Conservation (phyloP, 2,888 invertebrate genomes). For the Drosophila setosimentum region DNA sequence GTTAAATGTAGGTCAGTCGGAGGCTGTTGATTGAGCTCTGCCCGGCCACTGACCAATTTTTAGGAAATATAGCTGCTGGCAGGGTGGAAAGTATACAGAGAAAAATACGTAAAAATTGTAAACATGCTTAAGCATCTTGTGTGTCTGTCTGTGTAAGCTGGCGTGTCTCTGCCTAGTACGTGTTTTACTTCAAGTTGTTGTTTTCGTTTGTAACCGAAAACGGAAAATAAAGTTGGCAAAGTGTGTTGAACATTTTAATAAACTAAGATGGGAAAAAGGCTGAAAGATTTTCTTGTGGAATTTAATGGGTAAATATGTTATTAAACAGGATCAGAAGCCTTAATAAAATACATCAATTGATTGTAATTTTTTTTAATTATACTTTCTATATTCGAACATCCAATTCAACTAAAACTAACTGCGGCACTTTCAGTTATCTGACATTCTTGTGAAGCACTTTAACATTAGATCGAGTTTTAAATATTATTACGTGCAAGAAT, state of each 20-base stretch:
- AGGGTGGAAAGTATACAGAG: constrained; percentile 1
- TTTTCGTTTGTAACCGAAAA: constrained; percentile 22
- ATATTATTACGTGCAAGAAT: not conserved
- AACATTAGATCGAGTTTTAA: not conserved
- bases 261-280: constrained; percentile 12
- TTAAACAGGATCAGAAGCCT: not conserved
- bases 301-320: not conserved
- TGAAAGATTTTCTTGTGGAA: not conserved
- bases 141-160: constrained; percentile 10
- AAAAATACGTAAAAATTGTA: constrained; percentile 31
- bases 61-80: constrained; percentile 30
- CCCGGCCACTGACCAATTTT: constrained; percentile 47
- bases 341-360: not conserved
- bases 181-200: constrained; percentile 30
- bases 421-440: not conserved
- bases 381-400: not conserved
- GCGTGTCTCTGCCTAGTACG: constrained; percentile 26
- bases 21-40: constrained; percentile 72
- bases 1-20: constrained; percentile 72
- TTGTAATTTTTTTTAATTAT: not conserved
- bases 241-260: constrained; percentile 25
- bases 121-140: constrained; percentile 36
- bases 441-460: not conserved
- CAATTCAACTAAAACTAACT: not conserved
- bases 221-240: constrained; percentile 33